phyloP scores from a whole-genome alignment of 2,113 vertebrate genomes.

The Vombatus ursinus region DNA sequence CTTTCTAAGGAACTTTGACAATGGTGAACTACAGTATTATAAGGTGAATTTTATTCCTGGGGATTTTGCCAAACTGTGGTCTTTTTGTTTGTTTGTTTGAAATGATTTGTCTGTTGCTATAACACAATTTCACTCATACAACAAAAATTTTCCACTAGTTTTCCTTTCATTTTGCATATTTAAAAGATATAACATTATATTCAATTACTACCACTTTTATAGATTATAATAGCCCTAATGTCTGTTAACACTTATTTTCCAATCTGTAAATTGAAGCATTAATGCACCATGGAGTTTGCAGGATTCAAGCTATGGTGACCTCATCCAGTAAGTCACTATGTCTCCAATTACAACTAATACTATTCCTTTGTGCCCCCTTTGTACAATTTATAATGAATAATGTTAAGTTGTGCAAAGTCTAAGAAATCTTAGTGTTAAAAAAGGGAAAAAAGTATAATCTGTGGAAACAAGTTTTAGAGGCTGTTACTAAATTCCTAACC shows the following conservation, averaged over 20 bases:
- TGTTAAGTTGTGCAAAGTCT: constrained; percentile 13
- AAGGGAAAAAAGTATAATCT: not conserved
- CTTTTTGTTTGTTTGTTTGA: constrained; percentile 28
- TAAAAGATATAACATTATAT: constrained; percentile 49
- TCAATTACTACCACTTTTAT: constrained; percentile 44
- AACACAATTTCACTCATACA: constrained; percentile 25
- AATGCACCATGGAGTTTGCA: constrained; percentile 27
- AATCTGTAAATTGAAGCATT: constrained; percentile 43
- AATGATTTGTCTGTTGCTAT: constrained; percentile 4
- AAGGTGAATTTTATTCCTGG: not conserved
- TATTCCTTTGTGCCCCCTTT: not conserved
- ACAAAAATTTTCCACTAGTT: constrained; percentile 27
- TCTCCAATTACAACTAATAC: not conserved
- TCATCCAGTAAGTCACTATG: constrained; percentile 41
- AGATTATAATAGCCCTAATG: constrained; percentile 46
- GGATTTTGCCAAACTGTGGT: constrained; percentile 18
- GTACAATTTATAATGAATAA: not conserved
- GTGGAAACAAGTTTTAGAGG: not conserved
- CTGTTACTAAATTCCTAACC: not conserved
- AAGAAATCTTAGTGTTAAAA: constrained; percentile 4
- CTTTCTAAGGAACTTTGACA: not conserved
- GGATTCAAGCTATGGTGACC: constrained; percentile 45
- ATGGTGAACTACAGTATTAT: not conserved
- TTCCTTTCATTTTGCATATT: constrained; percentile 52
- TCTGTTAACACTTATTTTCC: constrained; percentile 24